Conservation (phyloP, 2,797 vertebrate species). For the Leptoclinus maculatus region DNA sequence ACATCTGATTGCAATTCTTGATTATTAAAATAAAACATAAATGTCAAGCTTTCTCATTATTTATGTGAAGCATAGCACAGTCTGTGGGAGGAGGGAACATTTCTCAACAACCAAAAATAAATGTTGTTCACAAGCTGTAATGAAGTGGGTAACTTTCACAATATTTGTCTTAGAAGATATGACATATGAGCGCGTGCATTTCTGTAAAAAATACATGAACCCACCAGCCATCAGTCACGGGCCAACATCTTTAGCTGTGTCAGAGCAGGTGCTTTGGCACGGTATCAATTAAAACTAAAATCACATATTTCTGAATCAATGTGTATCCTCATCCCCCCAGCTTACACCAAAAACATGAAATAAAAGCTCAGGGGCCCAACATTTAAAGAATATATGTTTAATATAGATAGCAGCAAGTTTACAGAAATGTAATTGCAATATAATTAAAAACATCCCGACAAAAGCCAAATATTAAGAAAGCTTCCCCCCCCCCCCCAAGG, state of each 20-base stretch:
- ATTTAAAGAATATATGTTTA: slow-evolving; percentile 84
- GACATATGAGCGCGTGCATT: not conserved
- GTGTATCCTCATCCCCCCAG: not conserved
- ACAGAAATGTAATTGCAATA: slow-evolving; percentile 93
- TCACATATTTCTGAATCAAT: not conserved
- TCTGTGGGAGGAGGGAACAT: not conserved
- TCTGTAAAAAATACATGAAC: not conserved
- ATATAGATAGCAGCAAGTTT: slow-evolving; percentile 93
- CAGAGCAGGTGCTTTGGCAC: not conserved
- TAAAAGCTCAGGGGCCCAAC: slow-evolving; percentile 9
- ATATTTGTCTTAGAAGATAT: not conserved
- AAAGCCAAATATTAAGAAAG: slow-evolving; percentile 82
- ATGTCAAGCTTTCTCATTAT: not conserved
- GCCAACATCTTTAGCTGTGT: not conserved
- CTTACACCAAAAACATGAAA: slow-evolving; percentile 2
- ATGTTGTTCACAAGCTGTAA: not conserved
- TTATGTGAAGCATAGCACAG: not conserved
- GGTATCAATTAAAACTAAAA: not conserved
- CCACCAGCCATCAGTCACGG: not conserved
- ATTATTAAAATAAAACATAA: not conserved
- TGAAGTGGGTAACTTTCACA: not conserved
- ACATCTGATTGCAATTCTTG: not conserved
- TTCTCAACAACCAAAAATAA: not conserved
- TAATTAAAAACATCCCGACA: slow-evolving; percentile 91
- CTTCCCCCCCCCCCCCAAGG: slow-evolving; percentile 8